Conservation (phyloP, 2,797 vertebrate genomes). For the Vespertilio murinus region DNA sequence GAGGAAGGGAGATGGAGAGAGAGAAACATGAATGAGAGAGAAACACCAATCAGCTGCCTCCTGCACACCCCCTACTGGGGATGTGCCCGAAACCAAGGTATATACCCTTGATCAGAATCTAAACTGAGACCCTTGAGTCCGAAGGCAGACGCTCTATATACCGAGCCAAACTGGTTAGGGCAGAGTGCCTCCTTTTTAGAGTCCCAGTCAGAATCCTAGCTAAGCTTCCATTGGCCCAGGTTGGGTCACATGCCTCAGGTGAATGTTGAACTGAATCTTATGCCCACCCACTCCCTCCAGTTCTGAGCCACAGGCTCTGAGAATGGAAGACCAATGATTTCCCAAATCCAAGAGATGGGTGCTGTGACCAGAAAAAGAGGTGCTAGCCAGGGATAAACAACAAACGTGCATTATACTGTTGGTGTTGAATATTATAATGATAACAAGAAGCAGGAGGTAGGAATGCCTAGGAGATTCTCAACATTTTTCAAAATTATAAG, state of each 20-base stretch:
- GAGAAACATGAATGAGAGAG: too few relatives aligned
- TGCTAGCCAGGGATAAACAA: background rate
- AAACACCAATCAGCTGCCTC: too few relatives aligned
- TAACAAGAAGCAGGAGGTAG: background rate
- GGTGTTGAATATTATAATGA: background rate
- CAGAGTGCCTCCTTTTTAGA: background rate
- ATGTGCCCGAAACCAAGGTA: too few relatives aligned
- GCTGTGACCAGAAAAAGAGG: background rate
- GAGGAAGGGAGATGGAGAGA: too few relatives aligned
- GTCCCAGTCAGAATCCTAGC: background rate
- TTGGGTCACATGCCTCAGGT: background rate
- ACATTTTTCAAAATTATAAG: constrained; percentile 4
- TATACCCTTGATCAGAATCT: too few relatives aligned
- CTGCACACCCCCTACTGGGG: too few relatives aligned
- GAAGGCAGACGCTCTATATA: too few relatives aligned
- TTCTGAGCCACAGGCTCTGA: background rate
- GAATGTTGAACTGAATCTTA: background rate
- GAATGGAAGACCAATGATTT: background rate
- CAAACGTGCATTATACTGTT: background rate
- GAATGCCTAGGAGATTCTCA: background rate
- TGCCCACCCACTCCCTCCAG: background rate
- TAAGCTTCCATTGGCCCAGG: background rate
- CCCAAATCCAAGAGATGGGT: background rate
- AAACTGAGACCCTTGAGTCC: too few relatives aligned
- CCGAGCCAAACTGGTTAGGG: too few relatives aligned